Evolutionary conservation across 2,888 invertebrate species (phyloP).

Genomic region (Agrochola lota): DNA sequence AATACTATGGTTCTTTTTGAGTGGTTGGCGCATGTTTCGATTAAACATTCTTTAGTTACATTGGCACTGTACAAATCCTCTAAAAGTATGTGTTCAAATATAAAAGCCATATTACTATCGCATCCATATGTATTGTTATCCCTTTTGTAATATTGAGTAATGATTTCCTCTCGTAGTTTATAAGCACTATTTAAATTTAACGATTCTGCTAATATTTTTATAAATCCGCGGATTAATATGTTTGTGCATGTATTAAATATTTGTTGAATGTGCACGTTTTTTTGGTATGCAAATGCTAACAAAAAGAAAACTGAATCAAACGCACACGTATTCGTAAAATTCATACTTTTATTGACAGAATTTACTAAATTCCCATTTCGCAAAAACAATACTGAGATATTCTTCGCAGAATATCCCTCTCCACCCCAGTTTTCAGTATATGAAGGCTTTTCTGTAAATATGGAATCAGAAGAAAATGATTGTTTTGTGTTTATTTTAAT

Average conservation of each 20-base stretch:
- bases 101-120: constrained; percentile 8
- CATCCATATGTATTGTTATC: constrained; percentile 2
- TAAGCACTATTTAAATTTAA: constrained; percentile 2
- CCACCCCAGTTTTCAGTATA: constrained; percentile 24
- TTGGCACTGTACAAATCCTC: constrained; percentile 2
- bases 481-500: neutral
- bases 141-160: neutral
- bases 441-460: constrained; percentile 7
- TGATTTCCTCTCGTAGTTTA: constrained; percentile 5
- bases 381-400: constrained; percentile 29
- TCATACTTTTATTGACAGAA: constrained; percentile 7
- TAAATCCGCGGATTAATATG: neutral
- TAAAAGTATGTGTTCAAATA: constrained; percentile 8
- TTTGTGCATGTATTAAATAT: constrained; percentile 6
- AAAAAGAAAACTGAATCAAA: constrained; percentile 12
- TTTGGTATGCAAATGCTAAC: constrained; percentile 5
- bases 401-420: constrained; percentile 23
- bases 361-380: constrained; percentile 31
- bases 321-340: constrained; percentile 2
- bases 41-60: constrained; percentile 3
- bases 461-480: neutral
- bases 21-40: neutral
- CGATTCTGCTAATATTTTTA: constrained; percentile 3
- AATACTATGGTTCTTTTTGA: neutral
- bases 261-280: constrained; percentile 6